Base-by-base conservation (phyloP, 2,113 vertebrate genomes). In the Pelmatolapia mariae region DNA sequence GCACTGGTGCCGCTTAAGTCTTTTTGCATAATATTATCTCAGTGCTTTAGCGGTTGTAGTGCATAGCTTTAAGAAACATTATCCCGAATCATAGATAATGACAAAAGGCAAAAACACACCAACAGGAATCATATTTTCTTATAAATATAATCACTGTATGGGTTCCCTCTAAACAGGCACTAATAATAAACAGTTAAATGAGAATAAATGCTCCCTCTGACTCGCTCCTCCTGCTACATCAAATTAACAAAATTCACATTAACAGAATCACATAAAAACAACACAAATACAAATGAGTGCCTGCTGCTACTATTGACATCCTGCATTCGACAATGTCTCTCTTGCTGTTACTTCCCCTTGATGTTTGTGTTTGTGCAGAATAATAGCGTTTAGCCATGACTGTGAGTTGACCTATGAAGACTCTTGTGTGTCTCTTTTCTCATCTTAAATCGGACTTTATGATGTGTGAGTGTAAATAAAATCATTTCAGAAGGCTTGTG, bases 301-400 rank as follows among this genome's bases (percentile, higher is more conserved):
- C 43, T 0, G 1, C 3, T n/a, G 16, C 22, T 1, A 18, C 43
- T 11, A 47, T 1, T 18, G 22, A 26, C 68, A 11, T 11, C 68
- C 40, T 73, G 40, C 40, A 18, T 45, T 73, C 1, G 15, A 47
- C 22, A 29, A 0, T 45, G 68, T 73, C 40, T 45, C 40, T 0
- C 40, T 73, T 0, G 40, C 22, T 73, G 1, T 43, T 43, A 4
- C 38, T 71, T 43, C 66, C 22, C 38, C n/a, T 10, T 43, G 1
- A 71, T 10, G 8, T 43, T 47, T 7, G 40, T 18, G 9, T 73
- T 45, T 76, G 40, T 11, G 22, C 40, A 76, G 68, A 76, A 29
- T 47, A 76, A 76, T 22, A 47, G 40, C 0, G 1, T 45, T 45
- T 10, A 19, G 40, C 4, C 3, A 0, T 31, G 43, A 19, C 40